Base-by-base conservation (phyloP, 2,113 vertebrate species). In the Bufo gargarizans region DNA sequence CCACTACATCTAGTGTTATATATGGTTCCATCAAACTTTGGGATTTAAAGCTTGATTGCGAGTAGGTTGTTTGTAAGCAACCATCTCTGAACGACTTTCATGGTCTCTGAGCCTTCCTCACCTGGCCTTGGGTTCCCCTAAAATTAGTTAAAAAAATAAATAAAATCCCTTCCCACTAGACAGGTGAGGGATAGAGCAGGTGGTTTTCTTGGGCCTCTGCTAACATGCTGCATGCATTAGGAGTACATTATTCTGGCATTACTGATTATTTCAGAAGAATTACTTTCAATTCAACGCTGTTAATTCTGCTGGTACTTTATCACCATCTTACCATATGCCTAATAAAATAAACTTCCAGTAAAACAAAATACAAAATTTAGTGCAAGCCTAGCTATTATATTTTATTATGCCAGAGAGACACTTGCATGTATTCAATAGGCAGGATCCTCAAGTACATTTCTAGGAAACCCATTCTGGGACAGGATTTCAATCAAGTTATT, bases 291-390 rank as follows among this genome's bases (percentile, higher is more conserved):
- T 67, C 0, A 7, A 69, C 69, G 61, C 81, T 69, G 81, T 83
- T 83, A 83, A 65, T 67, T 81, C 47, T 83, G 61, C 13, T 11
- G 81, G 59, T 83, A 14, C 61, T 84, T 84, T 84, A 71, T 84
- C 82, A 69, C 47, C 82, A 84, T 84, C 47, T 65, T 84, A 71
- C 63, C 82, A 84, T 84, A 84, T 84, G 82, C 67, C 71, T 33
- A 49, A 84, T 84, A 69, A 71, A 84, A 71, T 69, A 69, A 22
- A 71, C 47, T 84, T 84, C 49, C 61, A 65, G 49, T 69, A 71
- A 71, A 84, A 84, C 82, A 9, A 69, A 84, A 55, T 84, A 49
- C 13, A 2, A 84, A 50, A 33, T 50, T 55, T 6, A 71, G 65
- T 17, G 82, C 47, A 55, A 67, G 82, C 47, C 55, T 84, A 71